phyloP scores from a whole-genome alignment of 2,888 invertebrate species.

The Noctua janthina region DNA sequence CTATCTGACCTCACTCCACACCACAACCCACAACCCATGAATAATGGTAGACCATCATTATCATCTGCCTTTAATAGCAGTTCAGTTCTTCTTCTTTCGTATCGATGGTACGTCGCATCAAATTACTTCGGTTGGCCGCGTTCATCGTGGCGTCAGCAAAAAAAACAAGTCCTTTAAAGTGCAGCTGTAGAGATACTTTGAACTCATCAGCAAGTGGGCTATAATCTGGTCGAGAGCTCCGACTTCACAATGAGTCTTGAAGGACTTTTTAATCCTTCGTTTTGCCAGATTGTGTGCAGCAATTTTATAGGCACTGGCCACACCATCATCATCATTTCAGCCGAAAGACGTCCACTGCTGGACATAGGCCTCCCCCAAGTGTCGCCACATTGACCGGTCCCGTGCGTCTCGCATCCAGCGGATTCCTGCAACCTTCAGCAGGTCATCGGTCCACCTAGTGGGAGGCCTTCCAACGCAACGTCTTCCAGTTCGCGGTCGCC shows the following conservation, averaged over 20 bases:
- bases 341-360: too few species aligned
- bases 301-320: background rate
- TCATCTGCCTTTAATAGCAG: background rate
- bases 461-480: too few species aligned
- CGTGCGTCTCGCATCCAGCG: too few species aligned
- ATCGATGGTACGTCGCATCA: background rate
- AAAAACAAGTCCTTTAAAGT: background rate
- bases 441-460: too few species aligned
- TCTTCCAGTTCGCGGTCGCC: too few species aligned
- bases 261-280: background rate
- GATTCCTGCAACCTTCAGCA: too few species aligned
- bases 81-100: background rate
- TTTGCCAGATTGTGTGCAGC: background rate
- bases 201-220: background rate
- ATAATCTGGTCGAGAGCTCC: background rate
- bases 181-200: background rate
- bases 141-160: background rate
- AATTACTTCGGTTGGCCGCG: background rate
- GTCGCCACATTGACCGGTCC: too few species aligned
- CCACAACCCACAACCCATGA: background rate
- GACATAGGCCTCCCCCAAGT: too few species aligned
- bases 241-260: background rate
- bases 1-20: background rate
- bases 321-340: too few species aligned
- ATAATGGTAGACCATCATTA: background rate